These are phyloP conservation scores for Patella ulyssiponensis DNA, from an alignment of 2,888 invertebrate genomes.

Conservation along the genomic window DNA sequence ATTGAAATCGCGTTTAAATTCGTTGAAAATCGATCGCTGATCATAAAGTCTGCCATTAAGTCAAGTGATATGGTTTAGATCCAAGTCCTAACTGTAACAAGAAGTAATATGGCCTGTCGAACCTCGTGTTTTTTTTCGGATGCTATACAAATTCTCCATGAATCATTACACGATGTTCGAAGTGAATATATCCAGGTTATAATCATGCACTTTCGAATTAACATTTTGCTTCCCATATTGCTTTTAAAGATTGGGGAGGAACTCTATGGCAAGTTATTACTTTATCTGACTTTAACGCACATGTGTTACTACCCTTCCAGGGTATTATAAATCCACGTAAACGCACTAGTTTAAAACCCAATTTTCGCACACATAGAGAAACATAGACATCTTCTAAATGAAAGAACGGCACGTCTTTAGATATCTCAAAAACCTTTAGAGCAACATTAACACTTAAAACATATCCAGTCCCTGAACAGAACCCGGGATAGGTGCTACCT, in stretches of 20 bases:
- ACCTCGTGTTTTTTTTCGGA: no score
- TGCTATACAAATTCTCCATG: no score
- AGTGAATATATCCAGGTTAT: no score
- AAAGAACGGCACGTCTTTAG: conserved; percentile 56
- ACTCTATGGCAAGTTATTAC: conserved; percentile 6
- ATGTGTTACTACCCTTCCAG: neutral
- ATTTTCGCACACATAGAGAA: conserved; percentile 47
- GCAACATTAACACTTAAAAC: conserved; percentile 50
- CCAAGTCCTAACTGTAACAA: no score
- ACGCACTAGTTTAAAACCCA: conserved; percentile 37
- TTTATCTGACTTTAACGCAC: neutral
- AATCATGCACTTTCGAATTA: no score
- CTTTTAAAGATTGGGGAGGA: neutral
- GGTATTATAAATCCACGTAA: conserved; percentile 42
- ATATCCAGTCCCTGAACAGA: conserved; percentile 60
- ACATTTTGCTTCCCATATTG: conserved; percentile 1
- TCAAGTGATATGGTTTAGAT: no score
- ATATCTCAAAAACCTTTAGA: conserved; percentile 43
- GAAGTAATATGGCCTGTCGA: no score
- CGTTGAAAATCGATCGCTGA: no score
- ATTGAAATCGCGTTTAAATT: no score
- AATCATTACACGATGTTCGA: no score
- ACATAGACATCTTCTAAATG: conserved; percentile 62
- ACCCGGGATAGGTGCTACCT: conserved; percentile 50
- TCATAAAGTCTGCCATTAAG: no score